Evolutionary conservation across 2,113 vertebrate genomes (phyloP), one percentile per base, ranked within the genome.

Genomic region (Melozone crissalis): DNA sequence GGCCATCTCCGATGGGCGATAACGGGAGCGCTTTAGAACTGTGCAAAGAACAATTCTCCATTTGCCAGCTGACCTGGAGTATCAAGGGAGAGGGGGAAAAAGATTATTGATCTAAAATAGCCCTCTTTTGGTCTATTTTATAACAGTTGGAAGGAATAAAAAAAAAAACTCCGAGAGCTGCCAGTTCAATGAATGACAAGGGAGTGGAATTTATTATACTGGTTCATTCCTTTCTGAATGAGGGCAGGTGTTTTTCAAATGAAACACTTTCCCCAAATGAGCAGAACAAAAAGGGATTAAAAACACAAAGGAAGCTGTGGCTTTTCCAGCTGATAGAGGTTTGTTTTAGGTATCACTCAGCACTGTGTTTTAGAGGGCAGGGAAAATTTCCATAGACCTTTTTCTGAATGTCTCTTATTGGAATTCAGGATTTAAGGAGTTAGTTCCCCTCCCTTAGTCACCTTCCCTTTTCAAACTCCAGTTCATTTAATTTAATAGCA

Each of bases 51-150:
- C 93, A 87, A 91, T 82, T 87, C 81, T 97, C 91, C 91, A 65
- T 94, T 94, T 95, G 77, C 94, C 93, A 91, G 95, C 89, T 95
- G 96, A 97, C 95, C 96, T 89, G 89, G 80, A 93, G 77, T 93
- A 91, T 74, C 93, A 84, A 91, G 96, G 86, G 94, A 96, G 17
- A 93, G 31, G n/a, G 61, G 69, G 22, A 0, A 20, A 88, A 93
- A 86, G 86, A 82, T 89, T 95, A 96, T 93, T 91, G 94, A 84
- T 93, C 94, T 85, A 92, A 95, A 97, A 96, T 94, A 94, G 91
- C 57, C 31, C 91, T 89, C 94, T 73, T 96, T 89, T 89, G 80
- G 86, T 96, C 86, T 94, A 89, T 95, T 96, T 95, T 95, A 54
- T 75, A 87, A 35, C 91, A 82, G 89, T 41, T 95, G 84, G 94